A percentile compares a stretch with the other conserved stretches of the same genome.
phyloP scores from a whole-genome alignment of 2,888 invertebrate species.

The Bugulina stolonifera region DNA sequence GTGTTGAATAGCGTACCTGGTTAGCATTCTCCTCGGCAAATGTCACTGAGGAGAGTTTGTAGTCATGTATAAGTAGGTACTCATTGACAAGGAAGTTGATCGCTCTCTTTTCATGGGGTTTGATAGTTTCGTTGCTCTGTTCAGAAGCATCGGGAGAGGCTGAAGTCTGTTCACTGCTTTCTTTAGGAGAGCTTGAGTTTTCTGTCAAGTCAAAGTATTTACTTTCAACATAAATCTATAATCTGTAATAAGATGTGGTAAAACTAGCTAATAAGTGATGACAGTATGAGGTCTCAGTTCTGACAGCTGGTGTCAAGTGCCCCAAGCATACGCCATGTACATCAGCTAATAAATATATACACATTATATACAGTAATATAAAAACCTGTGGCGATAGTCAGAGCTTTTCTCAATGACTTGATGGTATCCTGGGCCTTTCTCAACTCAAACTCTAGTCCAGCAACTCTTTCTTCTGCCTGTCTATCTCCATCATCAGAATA shows the following conservation, averaged over 20 bases:
- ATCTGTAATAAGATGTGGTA: too few relatives aligned
- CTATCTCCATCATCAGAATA: conserved; percentile 78
- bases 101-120: conserved; percentile 75
- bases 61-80: conserved; percentile 70
- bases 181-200: neutral
- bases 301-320: too few relatives aligned
- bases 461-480: conserved; percentile 71
- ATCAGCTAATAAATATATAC: too few relatives aligned
- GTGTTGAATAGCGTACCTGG: conserved; percentile 62
- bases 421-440: conserved; percentile 81
- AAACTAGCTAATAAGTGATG: too few relatives aligned
- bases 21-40: conserved; percentile 85
- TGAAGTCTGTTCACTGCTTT: neutral
- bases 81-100: conserved; percentile 82
- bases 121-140: conserved; percentile 54
- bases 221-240: too few relatives aligned
- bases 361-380: neutral
- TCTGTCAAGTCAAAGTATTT: neutral
- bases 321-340: too few relatives aligned
- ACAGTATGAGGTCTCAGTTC: too few relatives aligned
- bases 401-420: conserved; percentile 70
- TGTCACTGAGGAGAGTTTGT: conserved; percentile 80
- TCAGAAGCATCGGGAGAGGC: neutral
- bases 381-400: conserved; percentile 59
- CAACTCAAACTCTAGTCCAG: conserved; percentile 79